Conservation (phyloP, 2,888 invertebrate genomes). For the Dasypolia templi region DNA sequence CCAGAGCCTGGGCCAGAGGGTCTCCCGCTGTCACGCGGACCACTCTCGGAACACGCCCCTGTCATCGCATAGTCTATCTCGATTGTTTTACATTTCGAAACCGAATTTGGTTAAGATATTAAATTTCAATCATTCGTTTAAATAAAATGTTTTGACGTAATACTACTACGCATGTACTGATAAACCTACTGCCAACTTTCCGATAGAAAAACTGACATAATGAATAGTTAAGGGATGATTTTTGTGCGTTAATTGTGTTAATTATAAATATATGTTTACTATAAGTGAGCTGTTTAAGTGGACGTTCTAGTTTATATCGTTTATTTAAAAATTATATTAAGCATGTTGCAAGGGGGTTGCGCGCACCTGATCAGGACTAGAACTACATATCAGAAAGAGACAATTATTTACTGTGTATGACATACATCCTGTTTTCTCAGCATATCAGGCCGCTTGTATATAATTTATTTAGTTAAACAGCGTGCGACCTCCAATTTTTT, state of each 20-base stretch:
- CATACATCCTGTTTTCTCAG: slow-evolving; percentile 71
- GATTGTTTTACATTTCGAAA: slow-evolving; percentile 74
- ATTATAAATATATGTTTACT: slow-evolving; percentile 86
- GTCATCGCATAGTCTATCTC: slow-evolving; percentile 71
- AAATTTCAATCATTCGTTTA: slow-evolving; percentile 77
- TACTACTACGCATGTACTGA: slow-evolving; percentile 80
- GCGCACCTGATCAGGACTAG: slow-evolving; percentile 68
- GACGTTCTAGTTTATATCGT: slow-evolving; percentile 87
- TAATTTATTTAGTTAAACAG: slow-evolving; percentile 68
- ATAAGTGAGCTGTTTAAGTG: slow-evolving; percentile 86
- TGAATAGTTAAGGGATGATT: slow-evolving; percentile 82
- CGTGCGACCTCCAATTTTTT: slow-evolving; percentile 85
- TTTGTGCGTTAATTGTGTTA: slow-evolving; percentile 87
- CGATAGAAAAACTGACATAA: slow-evolving; percentile 79
- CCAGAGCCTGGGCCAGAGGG: not conserved
- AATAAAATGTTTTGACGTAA: slow-evolving; percentile 73
- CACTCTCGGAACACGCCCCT: slow-evolving; percentile 53
- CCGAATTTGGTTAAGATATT: slow-evolving; percentile 86
- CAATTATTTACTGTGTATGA: slow-evolving; percentile 67
- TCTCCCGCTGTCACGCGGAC: not conserved
- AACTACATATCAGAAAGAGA: slow-evolving; percentile 80
- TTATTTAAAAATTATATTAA: slow-evolving; percentile 85
- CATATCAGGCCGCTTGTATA: slow-evolving; percentile 79
- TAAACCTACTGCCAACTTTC: slow-evolving; percentile 87
- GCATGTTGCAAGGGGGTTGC: slow-evolving; percentile 82